Evolutionary conservation across 2,797 vertebrate genomes (phyloP), one percentile per base, ranked within the genome.

Genomic region (Parotocinclus haroldoi): DNA sequence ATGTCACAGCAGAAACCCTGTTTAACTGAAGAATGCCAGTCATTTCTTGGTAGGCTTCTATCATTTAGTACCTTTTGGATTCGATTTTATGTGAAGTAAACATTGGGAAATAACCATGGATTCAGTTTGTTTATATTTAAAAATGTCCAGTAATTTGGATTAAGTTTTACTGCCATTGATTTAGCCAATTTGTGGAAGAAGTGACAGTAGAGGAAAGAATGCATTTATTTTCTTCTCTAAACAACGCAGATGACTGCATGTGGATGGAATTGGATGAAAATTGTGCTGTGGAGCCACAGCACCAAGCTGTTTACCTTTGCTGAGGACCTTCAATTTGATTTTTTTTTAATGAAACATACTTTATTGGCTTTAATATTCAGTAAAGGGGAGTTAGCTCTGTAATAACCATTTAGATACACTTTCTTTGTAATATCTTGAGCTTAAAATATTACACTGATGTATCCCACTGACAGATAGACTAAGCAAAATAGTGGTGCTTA

Each of bases 151-250:
- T 72, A 79, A 77, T 66, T 78, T 71, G 75, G 63, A 69, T 57
- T 59, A 18, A 63, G 16, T 55, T 55, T 71, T 70, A 72, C 75
- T 72, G 16, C 14, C 49, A 58, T 74, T 68, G 48, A 27, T 71
- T 65, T 69, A 69, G 58, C 54, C 51, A 3, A 50, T 56, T 44
- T 78, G 78, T 81, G 74, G 76, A 70, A 79, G 78, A 76, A 66
- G 58, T 73, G 75, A 63, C 58, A 60, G 46, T 39, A 65, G 70
- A 80, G 76, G 72, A 83, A 67, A 79, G 78, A 81, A 73, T 71
- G 44, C 19, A 44, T 42, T 53, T 17, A 36, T 58, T 53, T 64
- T 50, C 53, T 42, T 40, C n/a, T 48, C 56, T 55, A 37, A 40
- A 46, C 61, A 51, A 27, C 45, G 55, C 54, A 55, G 46, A 66